Conservation (phyloP, 2,888 invertebrate genomes). For the Ormyrus pomaceus region DNA sequence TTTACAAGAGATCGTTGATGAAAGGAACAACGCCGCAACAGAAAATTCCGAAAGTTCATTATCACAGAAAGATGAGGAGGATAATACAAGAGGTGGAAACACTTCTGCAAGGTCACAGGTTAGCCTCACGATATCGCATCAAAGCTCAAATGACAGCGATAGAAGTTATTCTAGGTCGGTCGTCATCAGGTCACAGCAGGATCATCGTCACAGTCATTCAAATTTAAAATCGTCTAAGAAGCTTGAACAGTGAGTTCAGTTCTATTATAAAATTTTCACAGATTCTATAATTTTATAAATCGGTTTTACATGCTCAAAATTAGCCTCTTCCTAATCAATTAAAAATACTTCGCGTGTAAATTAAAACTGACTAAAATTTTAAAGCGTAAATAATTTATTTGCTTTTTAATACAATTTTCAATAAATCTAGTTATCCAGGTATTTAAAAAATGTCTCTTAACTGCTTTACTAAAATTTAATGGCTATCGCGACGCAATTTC, state of each 20-base stretch:
- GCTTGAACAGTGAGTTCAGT: slow-evolving; percentile 70
- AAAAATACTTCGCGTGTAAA: no score
- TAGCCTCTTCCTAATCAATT: no score
- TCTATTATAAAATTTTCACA: no score
- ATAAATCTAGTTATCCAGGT: no score
- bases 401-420: no score
- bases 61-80: slow-evolving; percentile 59
- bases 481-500: neutral
- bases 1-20: slow-evolving; percentile 65
- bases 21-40: slow-evolving; percentile 62
- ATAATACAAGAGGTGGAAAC: slow-evolving; percentile 63
- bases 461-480: no score
- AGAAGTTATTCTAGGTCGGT: slow-evolving; percentile 71
- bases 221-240: slow-evolving; percentile 70
- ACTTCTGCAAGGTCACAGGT: slow-evolving; percentile 70
- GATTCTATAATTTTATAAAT: no score
- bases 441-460: no score
- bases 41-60: slow-evolving; percentile 61
- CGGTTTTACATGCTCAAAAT: no score
- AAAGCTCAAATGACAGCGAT: slow-evolving; percentile 72
- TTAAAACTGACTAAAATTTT: no score
- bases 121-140: slow-evolving; percentile 71
- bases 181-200: slow-evolving; percentile 66
- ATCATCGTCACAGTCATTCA: slow-evolving; percentile 63
- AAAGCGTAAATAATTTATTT: no score